These are phyloP conservation scores for Apis laboriosa DNA, from an alignment of 1,140 invertebrate genomes.

Conservation along the genomic window DNA sequence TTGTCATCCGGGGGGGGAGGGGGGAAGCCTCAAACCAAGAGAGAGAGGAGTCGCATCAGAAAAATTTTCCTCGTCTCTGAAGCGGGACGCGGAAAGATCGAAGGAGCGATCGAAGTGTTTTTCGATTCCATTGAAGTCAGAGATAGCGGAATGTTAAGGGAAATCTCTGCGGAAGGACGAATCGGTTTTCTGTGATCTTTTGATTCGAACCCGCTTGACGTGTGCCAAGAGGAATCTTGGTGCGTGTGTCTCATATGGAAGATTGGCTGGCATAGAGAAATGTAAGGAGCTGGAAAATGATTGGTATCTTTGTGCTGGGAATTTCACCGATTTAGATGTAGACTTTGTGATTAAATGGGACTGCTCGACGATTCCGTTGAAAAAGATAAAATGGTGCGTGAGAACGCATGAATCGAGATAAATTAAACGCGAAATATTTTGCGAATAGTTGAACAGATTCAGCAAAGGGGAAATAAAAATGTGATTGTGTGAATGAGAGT, in stretches of 20 bases:
- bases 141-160: too few relatives aligned
- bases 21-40: not conserved
- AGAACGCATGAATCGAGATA: not conserved
- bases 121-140: not conserved
- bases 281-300: not conserved
- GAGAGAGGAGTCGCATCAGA: not conserved
- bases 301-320: not conserved
- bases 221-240: not conserved
- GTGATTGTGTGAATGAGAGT: not conserved
- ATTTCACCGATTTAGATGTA: not conserved
- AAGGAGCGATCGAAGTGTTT: not conserved
- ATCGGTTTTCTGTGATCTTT: not conserved
- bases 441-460: not conserved
- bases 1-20: not conserved
- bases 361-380: not conserved
- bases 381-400: not conserved
- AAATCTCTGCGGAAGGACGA: too few relatives aligned
- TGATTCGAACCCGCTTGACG: not conserved
- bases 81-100: not conserved
- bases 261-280: not conserved
- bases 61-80: not conserved
- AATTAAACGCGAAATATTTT: conserved; percentile 19
- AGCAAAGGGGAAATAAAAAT: not conserved
- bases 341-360: conserved; percentile 5
- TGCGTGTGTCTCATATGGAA: not conserved